These are phyloP conservation scores for Tetropium fuscum DNA, from an alignment of 2,888 invertebrate genomes.

Conservation along the genomic window DNA sequence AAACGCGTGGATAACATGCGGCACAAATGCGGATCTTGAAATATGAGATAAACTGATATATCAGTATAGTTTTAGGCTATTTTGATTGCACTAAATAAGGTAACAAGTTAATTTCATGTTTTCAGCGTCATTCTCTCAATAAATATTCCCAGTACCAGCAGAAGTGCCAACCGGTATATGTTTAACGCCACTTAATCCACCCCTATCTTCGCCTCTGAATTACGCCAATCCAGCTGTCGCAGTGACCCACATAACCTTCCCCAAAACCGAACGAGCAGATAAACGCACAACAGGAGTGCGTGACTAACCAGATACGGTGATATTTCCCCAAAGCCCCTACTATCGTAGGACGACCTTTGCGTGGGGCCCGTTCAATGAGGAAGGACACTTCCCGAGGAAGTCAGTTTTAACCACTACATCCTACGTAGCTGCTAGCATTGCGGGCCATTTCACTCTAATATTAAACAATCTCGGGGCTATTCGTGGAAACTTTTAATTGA, in stretches of 20 bases:
- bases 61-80: too few relatives aligned
- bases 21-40: too few relatives aligned
- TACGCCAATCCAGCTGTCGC: not conserved
- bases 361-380: slow-evolving; percentile 53
- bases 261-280: not conserved
- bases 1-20: too few relatives aligned
- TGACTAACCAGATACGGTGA: slow-evolving; percentile 6
- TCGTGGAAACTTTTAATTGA: not conserved
- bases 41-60: too few relatives aligned
- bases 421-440: slow-evolving; percentile 34
- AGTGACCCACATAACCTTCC: slow-evolving; percentile 15
- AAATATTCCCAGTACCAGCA: too few relatives aligned
- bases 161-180: too few relatives aligned
- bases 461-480: slow-evolving; percentile 5
- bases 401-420: slow-evolving; percentile 55
- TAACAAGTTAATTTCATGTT: too few relatives aligned
- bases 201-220: too few relatives aligned
- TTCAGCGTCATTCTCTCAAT: too few relatives aligned
- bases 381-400: slow-evolving; percentile 58
- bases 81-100: too few relatives aligned
- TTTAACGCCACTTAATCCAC: too few relatives aligned
- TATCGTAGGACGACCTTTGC: slow-evolving; percentile 41
- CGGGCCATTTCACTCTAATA: slow-evolving; percentile 4
- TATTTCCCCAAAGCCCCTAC: slow-evolving; percentile 12
- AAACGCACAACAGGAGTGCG: not conserved